Evolutionary conservation across 2,113 vertebrate species (phyloP).

Genomic region (Prinia subflava): DNA sequence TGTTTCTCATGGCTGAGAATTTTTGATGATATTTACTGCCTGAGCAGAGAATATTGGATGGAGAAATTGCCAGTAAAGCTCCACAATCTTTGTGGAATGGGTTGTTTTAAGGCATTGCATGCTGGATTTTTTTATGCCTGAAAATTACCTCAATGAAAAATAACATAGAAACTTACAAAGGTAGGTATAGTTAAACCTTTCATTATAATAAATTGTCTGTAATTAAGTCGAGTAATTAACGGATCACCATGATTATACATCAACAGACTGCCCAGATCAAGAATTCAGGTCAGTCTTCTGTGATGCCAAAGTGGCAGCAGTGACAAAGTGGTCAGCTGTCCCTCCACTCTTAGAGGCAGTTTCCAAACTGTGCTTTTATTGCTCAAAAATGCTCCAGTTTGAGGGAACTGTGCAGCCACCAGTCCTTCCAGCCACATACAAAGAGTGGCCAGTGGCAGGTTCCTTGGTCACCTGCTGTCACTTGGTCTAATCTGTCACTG

Average conservation of each 20-base stretch:
- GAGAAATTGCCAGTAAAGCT: neutral
- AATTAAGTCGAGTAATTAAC: conserved; percentile 20
- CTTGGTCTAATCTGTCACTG: neutral
- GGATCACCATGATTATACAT: neutral
- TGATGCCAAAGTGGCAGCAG: neutral
- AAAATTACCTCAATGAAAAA: neutral
- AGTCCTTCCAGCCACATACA: neutral
- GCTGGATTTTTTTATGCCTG: neutral
- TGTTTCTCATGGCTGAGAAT: neutral
- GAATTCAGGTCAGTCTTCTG: conserved; percentile 18
- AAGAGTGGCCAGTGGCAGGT: neutral
- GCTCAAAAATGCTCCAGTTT: neutral
- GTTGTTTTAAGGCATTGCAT: neutral
- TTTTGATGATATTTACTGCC: neutral
- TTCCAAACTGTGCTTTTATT: neutral
- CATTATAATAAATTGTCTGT: neutral
- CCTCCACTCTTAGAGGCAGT: neutral
- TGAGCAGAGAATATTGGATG: neutral
- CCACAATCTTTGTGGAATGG: neutral
- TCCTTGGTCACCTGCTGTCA: neutral
- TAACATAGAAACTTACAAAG: neutral
- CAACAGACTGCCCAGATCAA: neutral
- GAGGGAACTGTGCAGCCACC: neutral
- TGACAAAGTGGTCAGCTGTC: neutral
- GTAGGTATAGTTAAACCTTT: neutral